Conservation (phyloP, 2,888 invertebrate genomes). For the Linyphia triangularis region DNA sequence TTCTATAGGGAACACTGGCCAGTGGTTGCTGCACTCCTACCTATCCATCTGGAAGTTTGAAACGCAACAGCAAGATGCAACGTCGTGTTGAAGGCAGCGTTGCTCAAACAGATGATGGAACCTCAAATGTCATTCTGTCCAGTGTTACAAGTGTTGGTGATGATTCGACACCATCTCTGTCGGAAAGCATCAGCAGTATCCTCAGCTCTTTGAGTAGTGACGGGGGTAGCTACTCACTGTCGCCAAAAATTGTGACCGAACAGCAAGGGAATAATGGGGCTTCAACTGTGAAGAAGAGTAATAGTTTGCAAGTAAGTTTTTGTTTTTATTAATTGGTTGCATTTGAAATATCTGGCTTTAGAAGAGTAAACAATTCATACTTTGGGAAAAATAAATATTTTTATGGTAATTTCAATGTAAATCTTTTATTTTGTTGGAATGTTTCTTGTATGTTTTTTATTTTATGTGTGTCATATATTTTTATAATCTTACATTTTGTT, state of each 20-base stretch:
- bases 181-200: slow-evolving; percentile 72
- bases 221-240: background rate
- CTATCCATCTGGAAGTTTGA: slow-evolving; percentile 75
- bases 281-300: slow-evolving; percentile 41
- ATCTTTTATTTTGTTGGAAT: background rate
- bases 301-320: slow-evolving; percentile 48
- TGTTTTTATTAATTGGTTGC: background rate
- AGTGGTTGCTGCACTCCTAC: slow-evolving; percentile 71
- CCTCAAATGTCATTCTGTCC: slow-evolving; percentile 74
- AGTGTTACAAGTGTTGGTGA: slow-evolving; percentile 74
- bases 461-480: too few species aligned
- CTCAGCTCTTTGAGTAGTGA: slow-evolving; percentile 66
- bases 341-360: background rate
- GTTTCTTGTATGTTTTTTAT: too few species aligned
- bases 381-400: background rate
- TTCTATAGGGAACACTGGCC: slow-evolving; percentile 60
- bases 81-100: slow-evolving; percentile 76
- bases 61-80: slow-evolving; percentile 76
- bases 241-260: slow-evolving; percentile 5
- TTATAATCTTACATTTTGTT: too few species aligned
- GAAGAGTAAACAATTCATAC: too few species aligned
- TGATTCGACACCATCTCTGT: slow-evolving; percentile 69
- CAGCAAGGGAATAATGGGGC: slow-evolving; percentile 44
- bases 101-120: slow-evolving; percentile 74
- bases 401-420: background rate